Conservation (phyloP, 2,888 invertebrate species). For the Sphaeridia pumilis region DNA sequence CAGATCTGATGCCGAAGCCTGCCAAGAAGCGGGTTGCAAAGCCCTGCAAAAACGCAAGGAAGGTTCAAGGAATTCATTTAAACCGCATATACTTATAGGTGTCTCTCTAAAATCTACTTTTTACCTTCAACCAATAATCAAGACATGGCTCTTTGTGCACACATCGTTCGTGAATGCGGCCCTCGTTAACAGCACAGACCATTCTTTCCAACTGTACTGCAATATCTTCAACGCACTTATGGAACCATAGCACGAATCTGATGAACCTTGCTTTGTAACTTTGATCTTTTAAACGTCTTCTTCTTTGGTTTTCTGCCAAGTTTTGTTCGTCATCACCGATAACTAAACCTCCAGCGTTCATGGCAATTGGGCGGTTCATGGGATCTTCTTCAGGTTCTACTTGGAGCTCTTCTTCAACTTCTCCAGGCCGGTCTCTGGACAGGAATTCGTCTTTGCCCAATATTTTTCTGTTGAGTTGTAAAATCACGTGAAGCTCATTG, state of each 20-base stretch:
- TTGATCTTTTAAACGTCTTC: constrained; percentile 23
- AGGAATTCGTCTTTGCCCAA: constrained; percentile 33
- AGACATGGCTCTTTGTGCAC: constrained; percentile 33
- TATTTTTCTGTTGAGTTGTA: constrained; percentile 24
- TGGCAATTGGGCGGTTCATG: constrained; percentile 11
- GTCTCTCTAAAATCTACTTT: too few species aligned
- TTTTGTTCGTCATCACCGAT: constrained; percentile 20
- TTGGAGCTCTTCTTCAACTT: constrained; percentile 13
- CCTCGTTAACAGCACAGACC: constrained; percentile 34
- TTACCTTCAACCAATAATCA: constrained; percentile 34
- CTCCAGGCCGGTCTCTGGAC: constrained; percentile 13
- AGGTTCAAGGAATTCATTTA: too few species aligned
- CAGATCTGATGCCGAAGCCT: constrained; percentile 33
- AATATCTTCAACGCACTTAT: constrained; percentile 33
- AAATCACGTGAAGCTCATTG: neutral
- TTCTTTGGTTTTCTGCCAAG: constrained; percentile 17
- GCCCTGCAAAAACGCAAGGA: constrained; percentile 18
- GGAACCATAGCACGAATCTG: constrained; percentile 35
- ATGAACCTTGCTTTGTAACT: constrained; percentile 31
- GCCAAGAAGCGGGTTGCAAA: constrained; percentile 30
- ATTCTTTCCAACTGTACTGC: constrained; percentile 34
- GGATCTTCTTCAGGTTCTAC: constrained; percentile 15
- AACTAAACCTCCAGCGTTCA: constrained; percentile 18
- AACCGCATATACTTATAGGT: too few species aligned
- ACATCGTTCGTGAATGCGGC: constrained; percentile 33